Evolutionary conservation across 2,888 invertebrate genomes (phyloP).

Genomic region (Formica aserva): DNA sequence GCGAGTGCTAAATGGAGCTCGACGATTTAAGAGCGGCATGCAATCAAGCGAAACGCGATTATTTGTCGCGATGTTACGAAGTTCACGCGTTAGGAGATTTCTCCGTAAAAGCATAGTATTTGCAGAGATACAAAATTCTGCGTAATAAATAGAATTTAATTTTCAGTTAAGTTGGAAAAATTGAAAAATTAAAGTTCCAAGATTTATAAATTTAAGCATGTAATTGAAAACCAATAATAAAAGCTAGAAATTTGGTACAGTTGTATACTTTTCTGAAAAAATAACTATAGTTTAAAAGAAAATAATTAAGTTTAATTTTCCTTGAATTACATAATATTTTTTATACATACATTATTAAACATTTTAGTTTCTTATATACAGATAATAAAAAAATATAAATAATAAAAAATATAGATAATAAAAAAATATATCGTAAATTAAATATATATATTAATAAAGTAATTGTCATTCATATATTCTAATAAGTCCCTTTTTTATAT

Average conservation of each 20-base stretch:
- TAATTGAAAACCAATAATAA: not conserved
- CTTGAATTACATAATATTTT: not conserved
- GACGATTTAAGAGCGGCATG: conserved; percentile 83
- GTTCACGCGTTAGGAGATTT: not conserved
- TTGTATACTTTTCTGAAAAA: not conserved
- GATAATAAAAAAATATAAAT: not conserved
- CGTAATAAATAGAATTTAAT: not conserved
- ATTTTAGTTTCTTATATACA: not conserved
- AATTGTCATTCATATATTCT: not conserved
- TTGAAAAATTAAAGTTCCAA: not conserved
- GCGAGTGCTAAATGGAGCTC: conserved; percentile 76
- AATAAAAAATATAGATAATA: not conserved
- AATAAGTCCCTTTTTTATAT: not conserved
- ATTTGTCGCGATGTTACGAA: conserved; percentile 71
- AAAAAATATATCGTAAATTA: not conserved
- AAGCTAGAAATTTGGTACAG: not conserved
- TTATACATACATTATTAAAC: not conserved
- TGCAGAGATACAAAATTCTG: not conserved
- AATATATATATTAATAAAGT: not conserved
- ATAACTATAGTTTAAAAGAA: not conserved
- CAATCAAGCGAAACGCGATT: conserved; percentile 82
- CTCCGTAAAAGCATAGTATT: not conserved
- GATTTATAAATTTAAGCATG: not conserved
- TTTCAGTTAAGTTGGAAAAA: not conserved
- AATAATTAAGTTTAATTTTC: not conserved